Percentiles rank a stretch among this genome's conserved stretches.
Evolutionary conservation across 2,797 vertebrate genomes (phyloP).

Genomic region (Onychomys leucogaster): DNA sequence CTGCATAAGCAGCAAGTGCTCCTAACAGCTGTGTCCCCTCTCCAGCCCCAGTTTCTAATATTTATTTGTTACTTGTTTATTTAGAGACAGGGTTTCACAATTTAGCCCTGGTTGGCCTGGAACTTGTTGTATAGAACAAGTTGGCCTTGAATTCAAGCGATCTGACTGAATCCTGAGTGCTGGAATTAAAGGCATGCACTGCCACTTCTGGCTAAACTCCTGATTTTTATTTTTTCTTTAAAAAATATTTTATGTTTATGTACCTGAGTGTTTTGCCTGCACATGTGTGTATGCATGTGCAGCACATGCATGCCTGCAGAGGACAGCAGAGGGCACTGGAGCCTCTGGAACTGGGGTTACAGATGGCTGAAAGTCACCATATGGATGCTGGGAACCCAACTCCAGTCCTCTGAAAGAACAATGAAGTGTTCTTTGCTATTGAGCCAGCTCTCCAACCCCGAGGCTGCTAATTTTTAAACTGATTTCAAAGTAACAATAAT

Average conservation of each 20-base stretch:
- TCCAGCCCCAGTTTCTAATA: neutral
- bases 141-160: too few relatives aligned
- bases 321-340: neutral
- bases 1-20: neutral
- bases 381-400: neutral
- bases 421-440: neutral
- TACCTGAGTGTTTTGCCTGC: neutral
- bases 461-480: neutral
- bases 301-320: neutral
- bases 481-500: neutral
- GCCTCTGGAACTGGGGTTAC: neutral
- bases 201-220: neutral
- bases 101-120: neutral
- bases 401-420: neutral
- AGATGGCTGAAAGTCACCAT: neutral
- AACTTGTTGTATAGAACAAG: too few relatives aligned
- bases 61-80: neutral
- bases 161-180: too few relatives aligned
- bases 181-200: too few relatives aligned
- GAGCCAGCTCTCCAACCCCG: neutral
- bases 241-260: neutral
- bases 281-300: neutral
- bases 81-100: neutral
- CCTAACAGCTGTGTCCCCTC: neutral
- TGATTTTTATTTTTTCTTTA: neutral